Evolutionary conservation across 2,888 invertebrate species (phyloP).

Genomic region (Drosophila seclusa): DNA sequence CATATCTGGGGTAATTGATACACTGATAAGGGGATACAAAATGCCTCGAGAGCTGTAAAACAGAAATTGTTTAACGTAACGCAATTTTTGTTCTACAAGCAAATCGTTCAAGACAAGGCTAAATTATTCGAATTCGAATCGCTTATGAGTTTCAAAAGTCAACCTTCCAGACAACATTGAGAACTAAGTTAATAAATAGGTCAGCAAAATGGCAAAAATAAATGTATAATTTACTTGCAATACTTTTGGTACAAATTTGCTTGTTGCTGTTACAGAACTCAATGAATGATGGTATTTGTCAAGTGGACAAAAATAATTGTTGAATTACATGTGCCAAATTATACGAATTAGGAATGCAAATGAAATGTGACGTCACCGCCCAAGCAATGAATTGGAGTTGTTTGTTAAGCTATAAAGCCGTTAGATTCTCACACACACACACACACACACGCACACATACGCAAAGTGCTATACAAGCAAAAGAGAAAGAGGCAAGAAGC

Average conservation of each 20-base stretch:
- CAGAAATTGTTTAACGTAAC: background rate
- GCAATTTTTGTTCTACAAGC: background rate
- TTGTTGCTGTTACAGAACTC: background rate
- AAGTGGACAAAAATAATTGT: background rate
- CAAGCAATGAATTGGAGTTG: conserved; percentile 50
- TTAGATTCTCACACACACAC: conserved; percentile 25
- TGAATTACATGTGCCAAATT: conserved; percentile 25
- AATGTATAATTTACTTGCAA: background rate
- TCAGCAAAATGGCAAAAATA: background rate
- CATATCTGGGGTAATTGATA: conserved; percentile 66
- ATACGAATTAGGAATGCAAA: conserved; percentile 37
- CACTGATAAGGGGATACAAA: conserved; percentile 50
- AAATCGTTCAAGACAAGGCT: background rate
- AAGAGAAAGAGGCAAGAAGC: conserved; percentile 40
- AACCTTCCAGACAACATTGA: background rate
- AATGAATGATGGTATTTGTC: background rate
- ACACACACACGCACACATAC: conserved; percentile 4
- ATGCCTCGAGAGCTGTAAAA: conserved; percentile 8
- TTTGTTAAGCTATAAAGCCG: conserved; percentile 49
- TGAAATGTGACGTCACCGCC: conserved; percentile 42
- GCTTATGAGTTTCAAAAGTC: background rate
- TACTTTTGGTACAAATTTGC: background rate
- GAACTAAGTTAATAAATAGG: background rate
- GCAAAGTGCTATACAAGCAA: conserved; percentile 6
- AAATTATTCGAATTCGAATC: background rate